A percentile compares a stretch with the other conserved stretches of the same genome.
These are phyloP conservation scores for Rhaphigaster nebulosa DNA, from an alignment of 2,888 invertebrate genomes.

Conservation along the genomic window DNA sequence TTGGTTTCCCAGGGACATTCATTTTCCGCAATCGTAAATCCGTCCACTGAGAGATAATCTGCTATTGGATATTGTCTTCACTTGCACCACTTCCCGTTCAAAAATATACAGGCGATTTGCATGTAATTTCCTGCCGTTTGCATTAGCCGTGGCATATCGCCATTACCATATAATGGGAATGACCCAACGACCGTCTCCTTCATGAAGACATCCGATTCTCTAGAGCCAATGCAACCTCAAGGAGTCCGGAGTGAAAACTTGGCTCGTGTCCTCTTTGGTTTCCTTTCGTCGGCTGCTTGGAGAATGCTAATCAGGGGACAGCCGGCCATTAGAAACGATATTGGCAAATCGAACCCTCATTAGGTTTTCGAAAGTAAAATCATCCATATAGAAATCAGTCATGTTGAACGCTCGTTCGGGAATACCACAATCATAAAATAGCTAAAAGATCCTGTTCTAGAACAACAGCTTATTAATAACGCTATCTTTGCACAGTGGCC, in stretches of 20 bases:
- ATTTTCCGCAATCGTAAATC: neutral
- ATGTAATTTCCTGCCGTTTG: neutral
- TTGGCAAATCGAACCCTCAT: conserved; percentile 39
- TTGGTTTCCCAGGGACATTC: neutral
- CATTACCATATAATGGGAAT: conserved; percentile 28
- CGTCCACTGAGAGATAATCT: neutral
- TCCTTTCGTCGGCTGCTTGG: neutral
- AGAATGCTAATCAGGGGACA: conserved; percentile 32
- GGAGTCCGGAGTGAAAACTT: conserved; percentile 19
- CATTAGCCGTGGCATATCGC: neutral
- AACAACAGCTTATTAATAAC: neutral
- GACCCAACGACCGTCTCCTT: neutral
- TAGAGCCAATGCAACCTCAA: neutral
- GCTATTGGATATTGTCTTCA: neutral
- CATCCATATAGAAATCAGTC: conserved; percentile 5
- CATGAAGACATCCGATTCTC: conserved; percentile 16
- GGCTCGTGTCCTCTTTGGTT: neutral
- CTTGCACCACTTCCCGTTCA: neutral
- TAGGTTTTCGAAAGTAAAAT: conserved; percentile 40
- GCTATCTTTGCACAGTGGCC: too few species aligned
- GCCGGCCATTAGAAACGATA: conserved; percentile 15
- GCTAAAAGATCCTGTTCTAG: neutral
- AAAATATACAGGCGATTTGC: neutral
- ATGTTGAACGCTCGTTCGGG: neutral
- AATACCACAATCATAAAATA: neutral